Percentiles rank a stretch among this genome's conserved stretches.
phyloP scores from a whole-genome alignment of 2,888 invertebrate species.

The Ecliptopera silaceata region DNA sequence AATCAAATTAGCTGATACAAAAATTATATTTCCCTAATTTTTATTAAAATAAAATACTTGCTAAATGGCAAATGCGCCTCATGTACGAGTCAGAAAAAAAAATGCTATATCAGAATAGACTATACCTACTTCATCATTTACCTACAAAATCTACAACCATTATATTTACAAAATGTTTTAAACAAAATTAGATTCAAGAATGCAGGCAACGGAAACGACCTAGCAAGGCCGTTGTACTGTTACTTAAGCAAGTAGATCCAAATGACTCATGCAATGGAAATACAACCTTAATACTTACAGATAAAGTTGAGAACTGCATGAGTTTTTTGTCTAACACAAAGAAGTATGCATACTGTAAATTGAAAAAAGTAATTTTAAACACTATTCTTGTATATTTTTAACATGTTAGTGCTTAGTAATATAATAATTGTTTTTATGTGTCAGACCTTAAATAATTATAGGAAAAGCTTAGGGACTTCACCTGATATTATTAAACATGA shows the following conservation, averaged over 20 bases:
- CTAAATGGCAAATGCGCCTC: no score
- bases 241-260: constrained; percentile 61
- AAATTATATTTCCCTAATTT: no score
- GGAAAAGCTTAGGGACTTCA: no score
- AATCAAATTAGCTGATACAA: no score
- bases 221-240: constrained; percentile 71
- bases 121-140: no score
- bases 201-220: constrained; percentile 70
- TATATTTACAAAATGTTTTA: constrained; percentile 13
- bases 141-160: not conserved
- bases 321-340: constrained; percentile 26
- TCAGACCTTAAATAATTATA: no score
- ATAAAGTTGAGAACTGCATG: constrained; percentile 33
- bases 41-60: no score
- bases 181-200: constrained; percentile 50
- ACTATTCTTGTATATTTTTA: not conserved
- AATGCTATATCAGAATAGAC: no score
- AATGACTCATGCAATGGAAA: constrained; percentile 34
- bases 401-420: not conserved
- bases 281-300: constrained; percentile 18
- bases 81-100: no score
- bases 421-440: not conserved
- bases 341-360: constrained; percentile 33
- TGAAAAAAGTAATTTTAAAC: no score
- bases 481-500: no score